A percentile compares a stretch with the other conserved stretches of the same genome.
phyloP scores from a whole-genome alignment of 1,140 invertebrate genomes.

The Schlechtendalia chinensis region DNA sequence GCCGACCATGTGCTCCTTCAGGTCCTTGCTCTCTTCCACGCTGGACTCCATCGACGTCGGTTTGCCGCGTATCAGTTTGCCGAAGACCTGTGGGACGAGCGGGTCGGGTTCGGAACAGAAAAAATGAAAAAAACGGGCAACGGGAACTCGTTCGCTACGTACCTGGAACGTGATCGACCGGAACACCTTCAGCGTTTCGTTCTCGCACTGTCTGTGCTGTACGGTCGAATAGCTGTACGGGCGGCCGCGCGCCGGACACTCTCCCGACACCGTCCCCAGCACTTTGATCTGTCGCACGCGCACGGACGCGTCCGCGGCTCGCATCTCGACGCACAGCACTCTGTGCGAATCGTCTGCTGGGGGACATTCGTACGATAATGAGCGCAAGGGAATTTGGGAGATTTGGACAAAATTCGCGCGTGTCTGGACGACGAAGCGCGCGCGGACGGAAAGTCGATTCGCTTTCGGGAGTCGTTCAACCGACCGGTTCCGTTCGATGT shows the following conservation, averaged over 20 bases:
- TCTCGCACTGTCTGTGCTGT: slow-evolving; percentile 83
- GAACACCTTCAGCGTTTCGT: slow-evolving; percentile 90
- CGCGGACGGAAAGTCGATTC: too few species aligned
- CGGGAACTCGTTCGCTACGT: too few species aligned
- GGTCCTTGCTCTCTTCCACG: slow-evolving; percentile 72
- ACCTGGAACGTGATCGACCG: slow-evolving; percentile 89
- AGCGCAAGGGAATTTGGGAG: too few species aligned
- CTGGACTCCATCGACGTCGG: slow-evolving; percentile 55
- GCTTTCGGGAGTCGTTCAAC: too few species aligned
- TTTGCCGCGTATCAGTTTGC: slow-evolving; percentile 74
- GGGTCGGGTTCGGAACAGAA: too few species aligned
- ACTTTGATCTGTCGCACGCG: slow-evolving; percentile 79
- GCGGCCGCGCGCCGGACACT: slow-evolving; percentile 58
- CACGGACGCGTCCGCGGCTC: slow-evolving; percentile 86
- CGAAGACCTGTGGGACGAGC: slow-evolving; percentile 87
- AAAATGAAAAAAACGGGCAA: too few species aligned
- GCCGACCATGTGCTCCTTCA: slow-evolving; percentile 94
- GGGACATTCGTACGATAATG: too few species aligned
- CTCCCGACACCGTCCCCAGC: slow-evolving; percentile 62
- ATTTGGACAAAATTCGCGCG: too few species aligned
- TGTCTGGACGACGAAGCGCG: too few species aligned
- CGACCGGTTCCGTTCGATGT: too few species aligned
- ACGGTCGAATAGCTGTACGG: slow-evolving; percentile 64
- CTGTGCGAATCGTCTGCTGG: slow-evolving; percentile 59
- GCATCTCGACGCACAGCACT: slow-evolving; percentile 76